A percentile compares a stretch with the other conserved stretches of the same genome.
phyloP scores from a whole-genome alignment of 2,888 invertebrate species.

The Tetrapedia diversipes region DNA sequence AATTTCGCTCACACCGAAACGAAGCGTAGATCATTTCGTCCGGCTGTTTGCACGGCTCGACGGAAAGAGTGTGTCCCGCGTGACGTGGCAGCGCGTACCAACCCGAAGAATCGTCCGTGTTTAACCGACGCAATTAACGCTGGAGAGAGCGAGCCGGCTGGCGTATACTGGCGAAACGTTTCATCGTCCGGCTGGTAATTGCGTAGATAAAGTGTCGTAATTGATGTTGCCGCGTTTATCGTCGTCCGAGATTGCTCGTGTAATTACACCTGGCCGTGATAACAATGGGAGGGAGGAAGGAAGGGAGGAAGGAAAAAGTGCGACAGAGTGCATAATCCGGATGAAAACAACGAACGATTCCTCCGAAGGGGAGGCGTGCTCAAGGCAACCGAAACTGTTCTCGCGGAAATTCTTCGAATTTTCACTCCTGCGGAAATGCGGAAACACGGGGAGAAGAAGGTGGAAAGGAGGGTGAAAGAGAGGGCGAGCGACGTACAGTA shows the following conservation, averaged over 20 bases:
- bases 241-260: constrained; percentile 51
- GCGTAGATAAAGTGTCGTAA: constrained; percentile 59
- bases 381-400: background rate
- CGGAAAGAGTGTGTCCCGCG: constrained; percentile 4
- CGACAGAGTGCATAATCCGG: constrained; percentile 35
- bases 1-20: constrained; percentile 42
- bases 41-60: background rate
- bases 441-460: no score
- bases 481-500: no score
- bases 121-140: constrained; percentile 44
- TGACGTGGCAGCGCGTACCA: background rate
- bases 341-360: constrained; percentile 23
- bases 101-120: constrained; percentile 27
- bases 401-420: constrained; percentile 9
- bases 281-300: constrained; percentile 35
- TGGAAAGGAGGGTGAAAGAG: background rate
- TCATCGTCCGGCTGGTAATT: constrained; percentile 43
- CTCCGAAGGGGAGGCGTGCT: background rate
- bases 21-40: constrained; percentile 31
- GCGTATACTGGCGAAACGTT: constrained; percentile 31
- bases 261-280: constrained; percentile 47
- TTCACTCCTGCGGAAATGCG: no score
- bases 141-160: background rate
- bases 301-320: background rate
- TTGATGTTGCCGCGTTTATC: constrained; percentile 52